phyloP scores from a whole-genome alignment of 1,140 invertebrate genomes.

The Stegodyphus dumicola region DNA sequence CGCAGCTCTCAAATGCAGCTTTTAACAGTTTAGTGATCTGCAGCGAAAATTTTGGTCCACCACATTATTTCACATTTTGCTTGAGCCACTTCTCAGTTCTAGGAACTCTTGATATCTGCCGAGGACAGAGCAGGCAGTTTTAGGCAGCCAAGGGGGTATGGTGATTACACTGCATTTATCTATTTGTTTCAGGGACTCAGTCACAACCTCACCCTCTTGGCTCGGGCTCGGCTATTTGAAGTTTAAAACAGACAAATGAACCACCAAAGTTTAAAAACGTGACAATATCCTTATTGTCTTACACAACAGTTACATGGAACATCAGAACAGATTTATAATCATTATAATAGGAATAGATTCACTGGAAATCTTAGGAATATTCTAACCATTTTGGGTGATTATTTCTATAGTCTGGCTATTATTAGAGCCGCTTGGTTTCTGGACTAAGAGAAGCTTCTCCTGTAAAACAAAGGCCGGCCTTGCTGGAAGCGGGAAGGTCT shows the following conservation, averaged over 20 bases:
- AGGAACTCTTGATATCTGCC: slow-evolving; percentile 59
- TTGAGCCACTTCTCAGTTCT: slow-evolving; percentile 57
- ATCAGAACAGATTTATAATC: background rate
- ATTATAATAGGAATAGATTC: slow-evolving; percentile 27
- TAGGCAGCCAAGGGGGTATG: slow-evolving; percentile 50
- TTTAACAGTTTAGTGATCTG: slow-evolving; percentile 18
- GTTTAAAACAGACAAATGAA: slow-evolving; percentile 16
- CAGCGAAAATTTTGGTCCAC: slow-evolving; percentile 51
- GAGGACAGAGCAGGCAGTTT: slow-evolving; percentile 50
- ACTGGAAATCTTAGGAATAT: slow-evolving; percentile 33
- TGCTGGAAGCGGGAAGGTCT: slow-evolving; percentile 43
- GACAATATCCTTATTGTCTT: slow-evolving; percentile 29
- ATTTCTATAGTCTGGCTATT: background rate
- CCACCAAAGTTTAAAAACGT: slow-evolving; percentile 31
- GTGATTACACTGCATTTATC: slow-evolving; percentile 2
- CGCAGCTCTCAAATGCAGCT: slow-evolving; percentile 36
- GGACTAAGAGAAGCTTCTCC: slow-evolving; percentile 58
- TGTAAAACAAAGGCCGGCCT: slow-evolving; percentile 50
- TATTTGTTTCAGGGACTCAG: slow-evolving; percentile 34
- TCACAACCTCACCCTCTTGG: slow-evolving; percentile 50
- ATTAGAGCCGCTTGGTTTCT: slow-evolving; percentile 58
- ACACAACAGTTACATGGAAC: slow-evolving; percentile 28
- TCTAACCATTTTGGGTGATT: slow-evolving; percentile 29
- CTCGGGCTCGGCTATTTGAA: slow-evolving; percentile 46
- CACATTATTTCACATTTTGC: slow-evolving; percentile 28